Evolutionary conservation across 2,888 invertebrate genomes (phyloP).

Genomic region (Synanthedon vespiformis): DNA sequence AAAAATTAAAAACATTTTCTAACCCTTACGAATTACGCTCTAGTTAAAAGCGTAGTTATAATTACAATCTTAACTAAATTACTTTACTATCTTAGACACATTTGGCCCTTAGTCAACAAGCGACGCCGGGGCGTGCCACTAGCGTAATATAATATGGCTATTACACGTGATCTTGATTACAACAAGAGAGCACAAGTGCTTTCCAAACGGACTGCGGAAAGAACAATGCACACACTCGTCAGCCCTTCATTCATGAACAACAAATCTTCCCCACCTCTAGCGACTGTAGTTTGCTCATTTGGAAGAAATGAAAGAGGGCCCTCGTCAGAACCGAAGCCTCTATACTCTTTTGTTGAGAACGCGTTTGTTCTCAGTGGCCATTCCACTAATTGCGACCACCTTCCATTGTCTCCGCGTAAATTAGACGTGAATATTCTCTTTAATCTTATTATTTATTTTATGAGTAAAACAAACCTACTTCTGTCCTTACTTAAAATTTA

Average conservation of each 20-base stretch:
- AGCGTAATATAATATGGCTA: no score
- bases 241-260: constrained; percentile 55
- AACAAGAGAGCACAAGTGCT: constrained; percentile 55
- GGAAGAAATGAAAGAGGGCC: constrained; percentile 64
- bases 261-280: constrained; percentile 53
- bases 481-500: no score
- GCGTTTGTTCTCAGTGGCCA: constrained; percentile 66
- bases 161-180: constrained; percentile 47
- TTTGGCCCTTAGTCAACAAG: no score
- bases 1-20: no score
- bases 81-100: no score
- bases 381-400: constrained; percentile 67
- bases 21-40: no score
- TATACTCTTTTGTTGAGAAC: constrained; percentile 53
- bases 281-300: constrained; percentile 66
- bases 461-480: neutral
- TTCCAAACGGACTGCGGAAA: constrained; percentile 48
- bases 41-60: no score
- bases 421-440: constrained; percentile 48
- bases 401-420: constrained; percentile 56
- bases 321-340: constrained; percentile 40
- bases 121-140: no score
- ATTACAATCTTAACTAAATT: no score
- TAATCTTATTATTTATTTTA: constrained; percentile 1
- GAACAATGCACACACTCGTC: constrained; percentile 55